Base-by-base conservation (phyloP, 2,888 invertebrate genomes). In the Drosophila kambysellisi region DNA sequence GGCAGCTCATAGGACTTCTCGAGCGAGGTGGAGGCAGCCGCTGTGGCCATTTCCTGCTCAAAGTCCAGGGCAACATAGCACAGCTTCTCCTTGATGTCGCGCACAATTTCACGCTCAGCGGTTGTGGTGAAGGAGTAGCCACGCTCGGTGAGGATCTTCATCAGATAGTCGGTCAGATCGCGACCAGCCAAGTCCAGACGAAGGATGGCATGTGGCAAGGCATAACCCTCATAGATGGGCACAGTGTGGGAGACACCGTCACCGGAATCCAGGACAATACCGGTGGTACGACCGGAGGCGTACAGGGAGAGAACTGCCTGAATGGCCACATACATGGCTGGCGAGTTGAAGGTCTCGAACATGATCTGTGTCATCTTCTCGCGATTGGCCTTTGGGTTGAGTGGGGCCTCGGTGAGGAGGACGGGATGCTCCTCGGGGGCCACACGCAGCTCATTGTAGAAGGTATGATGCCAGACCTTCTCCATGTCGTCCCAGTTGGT, bases 401-500 rank as follows among this genome's bases (percentile, higher is more conserved):
- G 95, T 72, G 97, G 97, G 51, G 97, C 97, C 94, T 97, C 97
- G 57, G 97, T 97, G 88, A 97, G 94, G 79, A 97, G 95, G 52
- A 97, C 97, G 66, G 97, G 97, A 93, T 97, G 97, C 93, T 98
- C 97, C 93, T 97, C 98, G 60, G 98, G 98, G 57, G 98, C 98
- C 59, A 98, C 98, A 94, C 99, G 96, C 92, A 99, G 95, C 94
- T 98, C 98, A 93, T 99, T 99, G 96, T 99, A 99, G 96, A 98
- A 99, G 92, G 98, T 98, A 95, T 99, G 98, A 94, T 99, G 98
- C 98, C 98, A 99, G 94, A 99, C 98, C 94, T 99, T 98, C 94
- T 99, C 98, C 98, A 99, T 98, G 92, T 98, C 98, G 92, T 98
- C 98, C 98, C 98, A 98, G 95, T 98, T 98, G 94, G 98, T 98